Conservation (phyloP, 1,140 invertebrate genomes). For the Metaphire vulgaris region DNA sequence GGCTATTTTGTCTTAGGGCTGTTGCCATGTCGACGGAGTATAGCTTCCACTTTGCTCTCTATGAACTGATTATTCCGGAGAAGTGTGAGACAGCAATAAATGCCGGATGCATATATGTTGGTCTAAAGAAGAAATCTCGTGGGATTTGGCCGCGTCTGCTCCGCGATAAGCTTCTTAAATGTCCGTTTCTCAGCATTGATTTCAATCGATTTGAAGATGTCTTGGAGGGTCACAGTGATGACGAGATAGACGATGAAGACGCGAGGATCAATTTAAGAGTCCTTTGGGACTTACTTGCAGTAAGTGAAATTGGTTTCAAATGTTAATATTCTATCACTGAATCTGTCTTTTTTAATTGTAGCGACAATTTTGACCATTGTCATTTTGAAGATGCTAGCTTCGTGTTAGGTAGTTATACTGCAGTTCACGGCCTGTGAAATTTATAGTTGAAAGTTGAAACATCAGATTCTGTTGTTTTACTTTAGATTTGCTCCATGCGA, state of each 20-base stretch:
- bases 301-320: neutral
- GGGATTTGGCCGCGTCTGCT: neutral
- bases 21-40: neutral
- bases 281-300: neutral
- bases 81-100: neutral
- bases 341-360: neutral
- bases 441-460: neutral
- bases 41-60: neutral
- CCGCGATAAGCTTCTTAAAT: neutral
- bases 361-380: too few relatives aligned
- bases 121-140: neutral
- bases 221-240: neutral
- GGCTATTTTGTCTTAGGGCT: too few relatives aligned
- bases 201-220: neutral
- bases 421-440: neutral
- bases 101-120: neutral
- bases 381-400: too few relatives aligned
- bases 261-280: too few relatives aligned
- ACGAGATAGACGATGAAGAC: neutral
- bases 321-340: neutral
- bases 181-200: neutral
- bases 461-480: neutral
- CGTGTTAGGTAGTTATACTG: neutral
- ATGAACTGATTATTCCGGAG: neutral
- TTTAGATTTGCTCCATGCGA: neutral